Evolutionary conservation across 1,140 invertebrate genomes (phyloP), one percentile per base, ranked within the genome.

Genomic region (Mya arenaria): DNA sequence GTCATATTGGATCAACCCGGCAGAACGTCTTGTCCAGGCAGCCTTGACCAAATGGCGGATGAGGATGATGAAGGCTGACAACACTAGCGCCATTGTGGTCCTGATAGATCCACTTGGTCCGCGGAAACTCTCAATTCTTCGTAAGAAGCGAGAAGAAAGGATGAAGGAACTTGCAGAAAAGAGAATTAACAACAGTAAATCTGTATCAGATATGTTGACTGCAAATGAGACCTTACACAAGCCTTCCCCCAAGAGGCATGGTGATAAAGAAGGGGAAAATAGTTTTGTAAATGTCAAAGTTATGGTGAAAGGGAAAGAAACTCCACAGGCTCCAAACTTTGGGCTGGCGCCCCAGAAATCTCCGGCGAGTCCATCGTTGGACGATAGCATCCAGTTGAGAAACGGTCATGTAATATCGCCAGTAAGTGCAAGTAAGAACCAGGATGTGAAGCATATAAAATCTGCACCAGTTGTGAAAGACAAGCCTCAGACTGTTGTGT

Each of bases 1-100:
- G 19, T 91, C 87, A 36, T 90, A 90, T 58, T 91, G 90, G 89
- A 90, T 88, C 60, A 99, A 99, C 93, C 97, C 97, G 0, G 97
- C 97, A 17, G 97, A 97, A 90, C 95, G 95, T 83, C 93, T 99
- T 62, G 98, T 99, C 0, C 97, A 98, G 89, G 94, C 95, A 84
- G 97, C 97, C 30, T 93, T 99, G 4, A 95, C 96, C 82, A 92
- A 90, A 72, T 94, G 94, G 92, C 87, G 89, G 55, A 87, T 90
- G 23, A 97, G 97, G 95, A 95, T 96, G 89, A 95, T 98, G 94
- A 94, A 97, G 39, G 97, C 98, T 13, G 98, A 99, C 93, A 99
- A 99, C 92, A 98, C 97, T 3, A 98, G 97, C 71, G 97, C 97
- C 56, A 96, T 99, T 6, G 98, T 97, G 41, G 94, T 99, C 28